Conservation (phyloP, 2,797 vertebrate genomes). For the Columba guinea region DNA sequence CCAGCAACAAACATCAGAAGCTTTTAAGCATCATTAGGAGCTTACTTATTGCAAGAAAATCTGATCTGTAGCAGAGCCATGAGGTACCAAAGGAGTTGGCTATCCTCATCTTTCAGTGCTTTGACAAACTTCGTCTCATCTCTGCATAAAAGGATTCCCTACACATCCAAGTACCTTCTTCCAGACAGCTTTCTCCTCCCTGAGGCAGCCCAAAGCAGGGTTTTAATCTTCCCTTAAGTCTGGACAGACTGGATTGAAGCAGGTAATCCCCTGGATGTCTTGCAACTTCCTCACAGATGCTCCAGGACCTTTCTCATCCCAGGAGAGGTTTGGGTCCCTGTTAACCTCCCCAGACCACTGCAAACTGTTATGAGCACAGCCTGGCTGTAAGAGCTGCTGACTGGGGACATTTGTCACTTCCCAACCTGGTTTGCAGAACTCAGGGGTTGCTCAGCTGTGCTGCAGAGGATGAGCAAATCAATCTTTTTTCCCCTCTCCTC, state of each 20-base stretch:
- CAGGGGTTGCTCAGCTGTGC: not conserved
- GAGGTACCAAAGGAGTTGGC: not conserved
- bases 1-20: not conserved
- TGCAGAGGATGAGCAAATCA: not conserved
- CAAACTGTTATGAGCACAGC: not conserved
- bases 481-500: not conserved
- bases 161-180: fast-evolving
- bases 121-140: not conserved
- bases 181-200: not conserved
- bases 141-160: not conserved
- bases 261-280: not conserved
- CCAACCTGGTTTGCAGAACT: not conserved
- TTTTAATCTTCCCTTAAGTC: not conserved
- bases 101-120: not conserved
- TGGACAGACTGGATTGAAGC: not conserved
- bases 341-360: fast-evolving
- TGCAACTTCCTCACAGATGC: not conserved
- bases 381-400: not conserved
- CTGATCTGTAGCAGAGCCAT: not conserved
- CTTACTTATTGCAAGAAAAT: not conserved
- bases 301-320: not conserved
- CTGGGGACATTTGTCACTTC: fast-evolving
- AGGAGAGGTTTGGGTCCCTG: fast-evolving
- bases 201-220: not conserved
- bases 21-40: not conserved